Conservation (phyloP, 2,888 invertebrate genomes). For the Germaria angustata region DNA sequence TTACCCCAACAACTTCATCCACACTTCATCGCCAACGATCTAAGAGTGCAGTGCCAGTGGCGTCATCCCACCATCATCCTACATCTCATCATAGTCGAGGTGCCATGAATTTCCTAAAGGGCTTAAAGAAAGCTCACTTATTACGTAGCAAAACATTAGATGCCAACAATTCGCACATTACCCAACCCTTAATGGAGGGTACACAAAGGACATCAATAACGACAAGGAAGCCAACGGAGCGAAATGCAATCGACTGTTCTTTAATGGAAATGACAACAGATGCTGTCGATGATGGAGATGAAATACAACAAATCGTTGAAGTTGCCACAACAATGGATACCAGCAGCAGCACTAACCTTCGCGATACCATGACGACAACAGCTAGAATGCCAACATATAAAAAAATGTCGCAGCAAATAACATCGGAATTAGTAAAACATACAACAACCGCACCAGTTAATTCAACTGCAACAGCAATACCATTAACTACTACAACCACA, state of each 20-base stretch:
- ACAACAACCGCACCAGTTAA: constrained; percentile 36
- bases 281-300: constrained; percentile 36
- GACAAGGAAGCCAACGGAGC: constrained; percentile 48
- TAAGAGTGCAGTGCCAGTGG: constrained; percentile 44
- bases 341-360: not conserved
- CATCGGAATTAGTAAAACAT: constrained; percentile 45
- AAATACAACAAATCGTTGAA: constrained; percentile 38
- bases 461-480: constrained; percentile 5
- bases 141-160: constrained; percentile 76
- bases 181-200: constrained; percentile 78
- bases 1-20: constrained; percentile 50
- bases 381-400: constrained; percentile 47
- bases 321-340: not conserved
- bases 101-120: constrained; percentile 68
- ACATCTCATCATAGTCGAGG: constrained; percentile 68
- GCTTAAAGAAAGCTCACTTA: constrained; percentile 74
- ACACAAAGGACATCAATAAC: constrained; percentile 64
- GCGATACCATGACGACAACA: constrained; percentile 57
- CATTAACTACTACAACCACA: constrained; percentile 49
- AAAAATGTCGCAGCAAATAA: constrained; percentile 61
- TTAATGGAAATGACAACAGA: constrained; percentile 49
- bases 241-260: constrained; percentile 39
- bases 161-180: constrained; percentile 73
- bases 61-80: constrained; percentile 50
- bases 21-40: constrained; percentile 61